Conservation (phyloP, 2,113 vertebrate genomes). For the Microcebus murinus region DNA sequence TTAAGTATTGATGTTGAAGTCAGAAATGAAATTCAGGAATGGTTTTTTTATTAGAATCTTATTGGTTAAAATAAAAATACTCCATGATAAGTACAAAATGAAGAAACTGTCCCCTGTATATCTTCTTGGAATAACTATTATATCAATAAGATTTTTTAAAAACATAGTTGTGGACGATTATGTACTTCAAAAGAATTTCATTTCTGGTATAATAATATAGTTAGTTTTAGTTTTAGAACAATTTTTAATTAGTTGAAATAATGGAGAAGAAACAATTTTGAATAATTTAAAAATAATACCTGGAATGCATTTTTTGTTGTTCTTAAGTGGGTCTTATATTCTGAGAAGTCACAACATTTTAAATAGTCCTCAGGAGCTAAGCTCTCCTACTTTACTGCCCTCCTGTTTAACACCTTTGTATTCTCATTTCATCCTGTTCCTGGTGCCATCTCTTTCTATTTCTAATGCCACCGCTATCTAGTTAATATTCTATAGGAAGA, state of each 20-base stretch:
- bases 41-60: conserved; percentile 36
- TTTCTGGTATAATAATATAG: conserved; percentile 77
- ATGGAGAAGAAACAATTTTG: conserved; percentile 1
- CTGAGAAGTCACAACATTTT: conserved; percentile 40
- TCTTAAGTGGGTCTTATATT: conserved; percentile 44
- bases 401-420: conserved; percentile 68
- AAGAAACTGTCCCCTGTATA: not conserved
- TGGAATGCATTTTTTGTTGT: conserved; percentile 49
- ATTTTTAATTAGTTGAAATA: conserved; percentile 62
- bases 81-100: conserved; percentile 50
- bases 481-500: not conserved
- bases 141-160: conserved; percentile 28
- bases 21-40: conserved; percentile 81
- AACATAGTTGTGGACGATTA: conserved; percentile 43
- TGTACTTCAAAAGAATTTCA: conserved; percentile 76
- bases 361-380: not conserved
- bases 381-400: not conserved
- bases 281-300: conserved; percentile 47
- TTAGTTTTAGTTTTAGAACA: conserved; percentile 68
- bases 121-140: conserved; percentile 18
- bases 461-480: conserved; percentile 56
- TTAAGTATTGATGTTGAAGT: conserved; percentile 76
- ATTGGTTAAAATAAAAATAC: conserved; percentile 62
- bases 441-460: conserved; percentile 71
- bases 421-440: conserved; percentile 63